Percentiles rank a stretch among this genome's conserved stretches.
phyloP scores from a whole-genome alignment of 1,140 invertebrate species.

The Procambarus clarkii region DNA sequence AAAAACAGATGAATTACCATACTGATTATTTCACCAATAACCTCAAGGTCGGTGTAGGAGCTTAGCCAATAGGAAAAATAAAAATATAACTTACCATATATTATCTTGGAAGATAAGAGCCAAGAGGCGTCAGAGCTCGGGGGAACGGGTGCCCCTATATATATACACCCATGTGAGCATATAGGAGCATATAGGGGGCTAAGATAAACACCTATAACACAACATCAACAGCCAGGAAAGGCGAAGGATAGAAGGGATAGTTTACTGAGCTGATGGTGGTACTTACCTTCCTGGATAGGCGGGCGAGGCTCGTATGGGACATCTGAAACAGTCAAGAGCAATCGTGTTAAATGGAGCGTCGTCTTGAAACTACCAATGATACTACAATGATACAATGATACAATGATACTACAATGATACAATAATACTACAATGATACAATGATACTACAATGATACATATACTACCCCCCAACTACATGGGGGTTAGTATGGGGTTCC shows the following conservation, averaged over 20 bases:
- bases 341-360: not conserved
- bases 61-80: not conserved
- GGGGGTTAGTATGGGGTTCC: too few species aligned
- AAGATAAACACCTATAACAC: not conserved
- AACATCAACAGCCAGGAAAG: not conserved
- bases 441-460: too few species aligned
- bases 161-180: not conserved
- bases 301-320: conserved; percentile 48
- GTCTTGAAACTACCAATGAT: too few species aligned
- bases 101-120: too few species aligned
- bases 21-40: not conserved
- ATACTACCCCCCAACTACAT: too few species aligned
- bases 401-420: too few species aligned
- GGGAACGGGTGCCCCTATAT: too few species aligned
- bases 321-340: conserved; percentile 8
- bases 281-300: conserved; percentile 55
- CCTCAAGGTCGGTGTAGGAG: not conserved
- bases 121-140: too few species aligned
- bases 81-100: not conserved
- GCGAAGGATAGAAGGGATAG: not conserved
- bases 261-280: not conserved
- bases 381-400: too few species aligned
- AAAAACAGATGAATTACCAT: not conserved
- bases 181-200: not conserved
- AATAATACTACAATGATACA: too few species aligned